Percentiles rank a stretch among this genome's conserved stretches.
These are phyloP conservation scores for Enteromius radiatus DNA, from an alignment of 2,797 vertebrate species.

Conservation along the genomic window DNA sequence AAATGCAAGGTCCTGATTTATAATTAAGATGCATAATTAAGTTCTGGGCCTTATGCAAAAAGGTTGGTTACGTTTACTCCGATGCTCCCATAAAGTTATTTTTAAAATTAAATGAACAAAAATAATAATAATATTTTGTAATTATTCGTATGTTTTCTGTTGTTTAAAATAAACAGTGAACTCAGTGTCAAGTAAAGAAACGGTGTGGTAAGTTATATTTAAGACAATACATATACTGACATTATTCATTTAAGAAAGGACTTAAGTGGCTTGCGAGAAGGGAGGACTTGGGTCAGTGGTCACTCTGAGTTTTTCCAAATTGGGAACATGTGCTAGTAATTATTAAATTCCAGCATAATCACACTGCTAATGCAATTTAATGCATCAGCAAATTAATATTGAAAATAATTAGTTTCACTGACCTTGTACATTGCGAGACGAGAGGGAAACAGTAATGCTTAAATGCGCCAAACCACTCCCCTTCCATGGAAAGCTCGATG, in stretches of 20 bases:
- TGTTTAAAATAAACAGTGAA: neutral
- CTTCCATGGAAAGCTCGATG: slow-evolving; percentile 35
- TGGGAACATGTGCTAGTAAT: slow-evolving; percentile 85
- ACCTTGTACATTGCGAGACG: slow-evolving; percentile 74
- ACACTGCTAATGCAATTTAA: slow-evolving; percentile 79
- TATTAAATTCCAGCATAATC: slow-evolving; percentile 82
- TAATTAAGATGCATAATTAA: neutral
- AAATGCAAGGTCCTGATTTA: neutral
- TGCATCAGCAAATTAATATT: slow-evolving; percentile 83
- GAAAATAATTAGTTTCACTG: slow-evolving; percentile 80
- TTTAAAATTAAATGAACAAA: neutral
- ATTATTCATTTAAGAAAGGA: slow-evolving; percentile 58
- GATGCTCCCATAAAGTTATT: no score
- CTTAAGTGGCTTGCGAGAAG: slow-evolving; percentile 66
- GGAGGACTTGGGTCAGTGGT: slow-evolving; percentile 83
- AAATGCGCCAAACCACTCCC: slow-evolving; percentile 53
- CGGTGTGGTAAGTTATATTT: slow-evolving; percentile 1
- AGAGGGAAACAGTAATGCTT: slow-evolving; percentile 54
- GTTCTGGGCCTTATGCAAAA: slow-evolving; percentile 6
- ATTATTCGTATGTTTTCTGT: neutral
- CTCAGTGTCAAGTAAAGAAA: neutral
- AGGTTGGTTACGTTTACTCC: neutral
- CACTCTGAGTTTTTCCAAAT: slow-evolving; percentile 80
- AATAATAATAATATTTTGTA: neutral
- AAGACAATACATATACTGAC: slow-evolving; percentile 17